These are phyloP conservation scores for Salvator merianae DNA, from an alignment of 2,113 vertebrate species.

Conservation along the genomic window DNA sequence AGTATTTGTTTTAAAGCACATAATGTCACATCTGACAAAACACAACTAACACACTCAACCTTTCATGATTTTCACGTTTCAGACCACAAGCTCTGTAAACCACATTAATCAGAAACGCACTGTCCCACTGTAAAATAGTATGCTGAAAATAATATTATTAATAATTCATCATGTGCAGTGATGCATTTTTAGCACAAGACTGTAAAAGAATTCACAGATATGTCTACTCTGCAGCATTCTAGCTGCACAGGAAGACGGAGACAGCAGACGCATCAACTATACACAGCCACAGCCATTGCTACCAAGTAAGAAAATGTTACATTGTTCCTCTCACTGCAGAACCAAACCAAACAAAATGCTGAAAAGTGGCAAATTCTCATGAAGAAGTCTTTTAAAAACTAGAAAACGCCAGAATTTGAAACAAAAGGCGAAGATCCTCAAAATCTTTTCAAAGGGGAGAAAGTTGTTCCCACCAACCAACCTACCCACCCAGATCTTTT, in stretches of 20 bases:
- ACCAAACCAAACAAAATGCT: background rate
- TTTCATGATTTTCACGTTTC: background rate
- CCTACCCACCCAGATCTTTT: background rate
- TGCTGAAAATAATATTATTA: background rate
- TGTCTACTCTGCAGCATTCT: constrained; percentile 10
- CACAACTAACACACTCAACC: background rate
- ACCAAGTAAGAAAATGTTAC: background rate
- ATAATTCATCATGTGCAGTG: background rate
- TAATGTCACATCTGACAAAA: background rate
- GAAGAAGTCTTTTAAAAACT: background rate
- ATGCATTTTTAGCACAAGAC: background rate
- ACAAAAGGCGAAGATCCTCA: background rate
- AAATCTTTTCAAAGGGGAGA: no score
- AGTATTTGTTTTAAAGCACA: background rate
- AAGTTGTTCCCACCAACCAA: background rate
- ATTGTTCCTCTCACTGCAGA: background rate
- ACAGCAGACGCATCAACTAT: background rate
- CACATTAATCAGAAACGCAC: background rate
- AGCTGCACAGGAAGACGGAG: background rate
- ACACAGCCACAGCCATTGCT: background rate
- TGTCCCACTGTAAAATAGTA: background rate
- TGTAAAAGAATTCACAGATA: background rate
- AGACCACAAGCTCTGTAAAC: background rate
- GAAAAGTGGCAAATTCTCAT: background rate
- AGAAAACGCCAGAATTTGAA: background rate